Percentiles rank a stretch among this genome's conserved stretches.
These are phyloP conservation scores for Aphelocoma californica DNA, from an alignment of 2,797 vertebrate species.

Conservation along the genomic window DNA sequence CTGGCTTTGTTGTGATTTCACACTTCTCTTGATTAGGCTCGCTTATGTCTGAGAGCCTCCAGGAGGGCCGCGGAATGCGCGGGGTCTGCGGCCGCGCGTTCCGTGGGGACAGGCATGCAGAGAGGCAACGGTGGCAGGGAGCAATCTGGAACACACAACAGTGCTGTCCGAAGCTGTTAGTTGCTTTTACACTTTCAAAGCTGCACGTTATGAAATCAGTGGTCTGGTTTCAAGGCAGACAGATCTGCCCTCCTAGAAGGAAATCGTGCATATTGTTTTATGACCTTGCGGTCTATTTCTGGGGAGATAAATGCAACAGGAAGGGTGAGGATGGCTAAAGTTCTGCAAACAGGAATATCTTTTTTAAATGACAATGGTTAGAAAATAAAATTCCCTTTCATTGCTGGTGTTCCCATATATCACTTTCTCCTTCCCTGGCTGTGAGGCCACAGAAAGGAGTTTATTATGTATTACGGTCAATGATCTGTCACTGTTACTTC, in stretches of 20 bases:
- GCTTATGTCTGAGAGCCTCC: slow-evolving; percentile 14
- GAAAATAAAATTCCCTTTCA: not conserved
- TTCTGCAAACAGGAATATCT: not conserved
- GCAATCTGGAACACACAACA: slow-evolving; percentile 25
- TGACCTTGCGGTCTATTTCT: not conserved
- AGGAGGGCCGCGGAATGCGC: not conserved
- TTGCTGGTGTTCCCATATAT: not conserved
- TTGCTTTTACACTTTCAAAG: not conserved
- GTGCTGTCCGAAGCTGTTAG: not conserved
- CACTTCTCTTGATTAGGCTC: slow-evolving; percentile 42
- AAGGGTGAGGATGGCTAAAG: not conserved
- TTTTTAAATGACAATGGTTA: not conserved
- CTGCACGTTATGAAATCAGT: not conserved
- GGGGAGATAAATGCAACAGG: not conserved
- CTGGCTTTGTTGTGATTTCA: slow-evolving; percentile 62
- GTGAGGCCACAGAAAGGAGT: not conserved
- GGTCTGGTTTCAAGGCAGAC: not conserved
- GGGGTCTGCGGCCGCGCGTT: rapidly evolving
- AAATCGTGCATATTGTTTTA: rapidly evolving
- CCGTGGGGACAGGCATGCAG: not conserved
- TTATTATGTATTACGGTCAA: not conserved
- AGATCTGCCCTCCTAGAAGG: not conserved
- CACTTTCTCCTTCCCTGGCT: not conserved
- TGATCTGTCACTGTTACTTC: not conserved
- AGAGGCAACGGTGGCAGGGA: not conserved